Evolutionary conservation across 2,888 invertebrate species (phyloP).

Genomic region (Drosophila cyrtoloma): DNA sequence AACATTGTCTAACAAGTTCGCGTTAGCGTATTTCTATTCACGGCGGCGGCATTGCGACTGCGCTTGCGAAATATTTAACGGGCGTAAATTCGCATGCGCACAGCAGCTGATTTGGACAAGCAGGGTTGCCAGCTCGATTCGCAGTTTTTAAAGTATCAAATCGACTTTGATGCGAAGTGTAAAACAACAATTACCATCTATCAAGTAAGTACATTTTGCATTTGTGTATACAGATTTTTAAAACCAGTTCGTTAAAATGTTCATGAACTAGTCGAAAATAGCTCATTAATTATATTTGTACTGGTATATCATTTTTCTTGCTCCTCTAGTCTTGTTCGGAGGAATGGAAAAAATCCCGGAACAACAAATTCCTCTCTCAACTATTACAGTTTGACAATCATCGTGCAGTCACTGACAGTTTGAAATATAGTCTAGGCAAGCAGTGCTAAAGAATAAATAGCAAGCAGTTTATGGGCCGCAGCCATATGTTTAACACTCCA

Average conservation of each 20-base stretch:
- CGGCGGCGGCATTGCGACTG: constrained; percentile 66
- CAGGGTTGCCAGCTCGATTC: constrained; percentile 36
- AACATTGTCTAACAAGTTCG: constrained; percentile 16
- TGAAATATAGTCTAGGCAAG: constrained; percentile 2
- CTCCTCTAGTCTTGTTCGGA: not conserved
- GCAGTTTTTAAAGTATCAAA: not conserved
- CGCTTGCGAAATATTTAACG: constrained; percentile 53
- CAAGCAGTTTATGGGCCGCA: constrained; percentile 24
- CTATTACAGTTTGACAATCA: constrained; percentile 14
- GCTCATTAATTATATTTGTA: not conserved
- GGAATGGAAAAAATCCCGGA: not conserved
- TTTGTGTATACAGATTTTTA: not conserved
- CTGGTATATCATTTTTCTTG: not conserved
- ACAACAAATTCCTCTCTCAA: not conserved
- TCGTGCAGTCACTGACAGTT: not conserved
- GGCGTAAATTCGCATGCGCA: constrained; percentile 57
- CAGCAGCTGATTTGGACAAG: constrained; percentile 47
- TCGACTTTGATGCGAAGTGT: not conserved
- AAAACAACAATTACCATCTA: no score
- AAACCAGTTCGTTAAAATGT: not conserved
- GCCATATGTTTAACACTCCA: not conserved
- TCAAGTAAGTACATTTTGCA: not conserved
- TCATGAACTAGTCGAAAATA: not conserved
- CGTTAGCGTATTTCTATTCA: constrained; percentile 28
- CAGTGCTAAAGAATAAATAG: constrained; percentile 8